These are phyloP conservation scores for Cistogaster globosa DNA, from an alignment of 2,888 invertebrate species.

Conservation along the genomic window DNA sequence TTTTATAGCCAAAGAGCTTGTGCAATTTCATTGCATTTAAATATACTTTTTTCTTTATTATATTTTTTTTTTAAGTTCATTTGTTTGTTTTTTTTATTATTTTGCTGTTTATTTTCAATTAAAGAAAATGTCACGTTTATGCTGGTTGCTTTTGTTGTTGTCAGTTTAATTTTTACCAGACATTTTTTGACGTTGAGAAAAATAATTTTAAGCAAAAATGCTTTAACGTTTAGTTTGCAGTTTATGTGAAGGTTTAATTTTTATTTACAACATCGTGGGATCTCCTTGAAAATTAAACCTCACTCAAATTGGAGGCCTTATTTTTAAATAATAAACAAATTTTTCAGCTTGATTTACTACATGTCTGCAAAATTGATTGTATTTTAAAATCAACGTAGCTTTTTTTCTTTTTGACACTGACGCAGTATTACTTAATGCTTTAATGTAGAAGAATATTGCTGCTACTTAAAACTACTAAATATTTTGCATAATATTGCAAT, in stretches of 20 bases:
- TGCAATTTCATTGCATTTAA: constrained; percentile 63
- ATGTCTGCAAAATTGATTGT: too few relatives aligned
- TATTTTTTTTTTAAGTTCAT: constrained; percentile 27
- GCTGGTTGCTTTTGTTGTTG: constrained; percentile 29
- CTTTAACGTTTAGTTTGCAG: constrained; percentile 20
- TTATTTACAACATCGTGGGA: neutral
- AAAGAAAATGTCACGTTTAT: constrained; percentile 67
- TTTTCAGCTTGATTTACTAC: neutral
- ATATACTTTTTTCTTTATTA: neutral
- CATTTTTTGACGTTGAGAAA: constrained; percentile 13
- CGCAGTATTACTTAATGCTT: too few relatives aligned
- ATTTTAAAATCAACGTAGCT: too few relatives aligned
- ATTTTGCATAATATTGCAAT: too few relatives aligned
- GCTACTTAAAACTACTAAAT: too few relatives aligned
- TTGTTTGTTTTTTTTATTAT: constrained; percentile 8
- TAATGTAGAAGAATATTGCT: too few relatives aligned
- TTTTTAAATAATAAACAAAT: neutral
- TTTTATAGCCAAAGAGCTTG: constrained; percentile 43
- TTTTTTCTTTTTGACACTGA: too few relatives aligned
- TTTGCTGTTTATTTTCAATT: constrained; percentile 61
- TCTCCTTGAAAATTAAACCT: neutral
- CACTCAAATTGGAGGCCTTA: neutral
- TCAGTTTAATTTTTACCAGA: constrained; percentile 48
- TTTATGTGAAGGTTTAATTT: constrained; percentile 22
- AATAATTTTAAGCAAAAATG: neutral